A percentile compares a stretch with the other conserved stretches of the same genome.
These are phyloP conservation scores for Machimus rusticus DNA, from an alignment of 2,888 invertebrate genomes.

Conservation along the genomic window DNA sequence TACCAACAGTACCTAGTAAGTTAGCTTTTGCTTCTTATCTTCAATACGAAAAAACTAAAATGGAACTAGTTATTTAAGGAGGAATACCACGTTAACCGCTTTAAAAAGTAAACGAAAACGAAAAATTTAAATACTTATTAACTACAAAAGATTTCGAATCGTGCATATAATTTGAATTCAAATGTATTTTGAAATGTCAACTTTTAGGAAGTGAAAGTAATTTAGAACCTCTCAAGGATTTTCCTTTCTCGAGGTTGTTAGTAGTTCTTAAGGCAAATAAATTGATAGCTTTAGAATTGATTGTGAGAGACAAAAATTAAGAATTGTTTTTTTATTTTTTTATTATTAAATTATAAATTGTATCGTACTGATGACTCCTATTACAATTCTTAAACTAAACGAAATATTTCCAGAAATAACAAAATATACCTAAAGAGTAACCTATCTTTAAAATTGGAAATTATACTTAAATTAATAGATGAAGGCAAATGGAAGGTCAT, in stretches of 20 bases:
- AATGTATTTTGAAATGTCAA: not conserved
- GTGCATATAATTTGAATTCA: too few relatives aligned
- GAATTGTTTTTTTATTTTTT: not conserved
- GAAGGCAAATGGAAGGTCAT: not conserved
- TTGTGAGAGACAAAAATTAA: not conserved
- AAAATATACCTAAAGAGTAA: not conserved
- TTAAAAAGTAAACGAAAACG: too few relatives aligned
- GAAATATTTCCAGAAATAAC: not conserved
- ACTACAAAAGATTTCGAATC: too few relatives aligned
- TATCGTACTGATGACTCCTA: not conserved
- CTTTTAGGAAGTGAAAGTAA: not conserved
- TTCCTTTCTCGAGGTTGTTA: not conserved
- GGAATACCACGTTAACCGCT: too few relatives aligned
- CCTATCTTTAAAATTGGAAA: not conserved
- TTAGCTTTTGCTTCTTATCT: too few relatives aligned
- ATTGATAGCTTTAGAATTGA: not conserved
- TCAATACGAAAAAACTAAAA: too few relatives aligned
- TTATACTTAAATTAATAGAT: not conserved
- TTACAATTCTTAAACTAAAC: not conserved
- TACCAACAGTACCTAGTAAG: too few relatives aligned
- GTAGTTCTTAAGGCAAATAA: not conserved
- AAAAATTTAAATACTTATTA: too few relatives aligned
- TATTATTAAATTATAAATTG: not conserved
- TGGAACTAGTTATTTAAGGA: too few relatives aligned
- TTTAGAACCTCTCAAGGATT: not conserved